A percentile compares a stretch with the other conserved stretches of the same genome.
Conservation (phyloP, 2,113 vertebrate species). For the Oriolus oriolus region DNA sequence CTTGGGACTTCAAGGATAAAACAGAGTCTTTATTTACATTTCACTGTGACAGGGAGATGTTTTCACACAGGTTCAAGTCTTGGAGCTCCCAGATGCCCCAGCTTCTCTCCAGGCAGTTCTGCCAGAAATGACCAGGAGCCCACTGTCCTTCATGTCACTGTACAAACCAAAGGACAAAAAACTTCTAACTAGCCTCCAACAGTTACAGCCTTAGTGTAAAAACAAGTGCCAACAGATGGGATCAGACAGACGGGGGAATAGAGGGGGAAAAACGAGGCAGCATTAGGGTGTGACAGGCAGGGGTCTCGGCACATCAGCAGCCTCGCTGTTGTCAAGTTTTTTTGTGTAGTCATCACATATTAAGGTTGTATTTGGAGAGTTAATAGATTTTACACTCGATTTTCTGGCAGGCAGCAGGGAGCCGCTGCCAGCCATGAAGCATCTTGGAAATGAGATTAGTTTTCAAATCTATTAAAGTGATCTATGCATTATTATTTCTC, state of each 20-base stretch:
- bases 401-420: background rate
- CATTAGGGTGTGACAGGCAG: slow-evolving; percentile 6
- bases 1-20: background rate
- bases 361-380: background rate
- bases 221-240: slow-evolving; percentile 48
- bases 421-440: background rate
- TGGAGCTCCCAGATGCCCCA: background rate
- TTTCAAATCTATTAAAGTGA: background rate
- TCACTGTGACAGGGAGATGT: background rate
- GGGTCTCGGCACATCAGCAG: background rate
- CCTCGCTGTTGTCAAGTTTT: background rate
- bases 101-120: background rate
- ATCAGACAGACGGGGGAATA: slow-evolving; percentile 29
- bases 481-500: background rate
- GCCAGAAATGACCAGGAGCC: background rate
- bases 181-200: background rate
- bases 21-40: fast-evolving
- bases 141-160: background rate
- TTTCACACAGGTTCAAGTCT: background rate
- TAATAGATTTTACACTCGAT: background rate
- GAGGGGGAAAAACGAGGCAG: background rate
- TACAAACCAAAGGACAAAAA: background rate
- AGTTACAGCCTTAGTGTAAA: background rate
- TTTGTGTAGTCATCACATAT: background rate
- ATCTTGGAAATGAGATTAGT: background rate